phyloP scores from a whole-genome alignment of 2,888 invertebrate species.

The Calliopum simillimum region DNA sequence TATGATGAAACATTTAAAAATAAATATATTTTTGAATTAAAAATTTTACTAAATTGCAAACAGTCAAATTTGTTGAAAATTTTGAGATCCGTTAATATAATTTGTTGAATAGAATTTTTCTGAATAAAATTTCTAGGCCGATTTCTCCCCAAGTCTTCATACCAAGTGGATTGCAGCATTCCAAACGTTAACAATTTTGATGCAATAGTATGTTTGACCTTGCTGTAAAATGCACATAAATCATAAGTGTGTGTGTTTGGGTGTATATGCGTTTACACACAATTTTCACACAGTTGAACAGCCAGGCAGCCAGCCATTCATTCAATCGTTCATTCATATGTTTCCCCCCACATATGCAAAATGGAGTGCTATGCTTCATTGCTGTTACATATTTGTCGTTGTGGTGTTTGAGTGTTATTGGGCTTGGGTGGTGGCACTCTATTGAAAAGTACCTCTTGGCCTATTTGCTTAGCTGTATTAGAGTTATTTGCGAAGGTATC shows the following conservation, averaged over 20 bases:
- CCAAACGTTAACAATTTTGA: not conserved
- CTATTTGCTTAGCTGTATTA: not conserved
- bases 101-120: too few species aligned
- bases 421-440: not conserved
- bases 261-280: too few species aligned
- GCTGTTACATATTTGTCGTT: not conserved
- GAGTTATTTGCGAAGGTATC: conserved; percentile 14
- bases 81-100: too few species aligned
- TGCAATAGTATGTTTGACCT: conserved; percentile 5
- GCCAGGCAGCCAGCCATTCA: too few species aligned
- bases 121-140: not conserved
- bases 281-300: not conserved
- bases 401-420: not conserved
- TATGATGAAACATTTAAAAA: too few species aligned
- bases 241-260: not conserved
- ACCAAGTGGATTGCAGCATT: not conserved
- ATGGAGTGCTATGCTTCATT: too few species aligned
- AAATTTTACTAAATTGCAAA: too few species aligned
- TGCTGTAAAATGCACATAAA: conserved; percentile 7
- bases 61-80: too few species aligned
- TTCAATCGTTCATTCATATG: not conserved
- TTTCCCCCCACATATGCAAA: not conserved
- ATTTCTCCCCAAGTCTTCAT: not conserved
- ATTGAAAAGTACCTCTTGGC: not conserved
- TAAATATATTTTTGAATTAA: too few species aligned